phyloP scores from a whole-genome alignment of 1,140 invertebrate species.

The Drosophila nannoptera region DNA sequence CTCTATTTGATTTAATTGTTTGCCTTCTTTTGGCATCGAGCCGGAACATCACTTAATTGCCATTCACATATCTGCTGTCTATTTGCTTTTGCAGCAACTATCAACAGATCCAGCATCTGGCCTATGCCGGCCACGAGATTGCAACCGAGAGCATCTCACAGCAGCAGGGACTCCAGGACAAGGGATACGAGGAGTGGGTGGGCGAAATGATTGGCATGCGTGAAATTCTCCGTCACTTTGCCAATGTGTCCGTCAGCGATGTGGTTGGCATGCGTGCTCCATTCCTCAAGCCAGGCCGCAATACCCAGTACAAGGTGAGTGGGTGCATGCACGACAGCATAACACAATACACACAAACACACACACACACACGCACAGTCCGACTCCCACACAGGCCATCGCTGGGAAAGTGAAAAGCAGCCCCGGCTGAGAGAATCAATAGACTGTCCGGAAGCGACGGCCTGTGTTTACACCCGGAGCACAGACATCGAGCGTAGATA shows the following conservation, averaged over 20 bases:
- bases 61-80: conserved; percentile 38
- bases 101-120: conserved; percentile 92
- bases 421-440: background rate
- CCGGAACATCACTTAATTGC: conserved; percentile 29
- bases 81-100: conserved; percentile 86
- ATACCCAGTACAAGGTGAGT: conserved; percentile 92
- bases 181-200: conserved; percentile 94
- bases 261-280: conserved; percentile 93
- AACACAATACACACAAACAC: conserved; percentile 3
- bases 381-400: too few species aligned
- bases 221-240: conserved; percentile 90
- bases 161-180: conserved; percentile 90
- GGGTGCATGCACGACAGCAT: background rate
- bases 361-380: conserved; percentile 4
- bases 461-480: too few species aligned
- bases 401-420: background rate
- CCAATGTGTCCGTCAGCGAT: conserved; percentile 89
- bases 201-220: conserved; percentile 96
- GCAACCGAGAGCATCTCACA: conserved; percentile 92
- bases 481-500: too few species aligned
- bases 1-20: conserved; percentile 41
- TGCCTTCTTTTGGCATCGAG: conserved; percentile 34
- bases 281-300: conserved; percentile 93
- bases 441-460: background rate
- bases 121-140: conserved; percentile 94